Evolutionary conservation across 2,888 invertebrate genomes (phyloP).

Genomic region (Elaeidobius kamerunicus): DNA sequence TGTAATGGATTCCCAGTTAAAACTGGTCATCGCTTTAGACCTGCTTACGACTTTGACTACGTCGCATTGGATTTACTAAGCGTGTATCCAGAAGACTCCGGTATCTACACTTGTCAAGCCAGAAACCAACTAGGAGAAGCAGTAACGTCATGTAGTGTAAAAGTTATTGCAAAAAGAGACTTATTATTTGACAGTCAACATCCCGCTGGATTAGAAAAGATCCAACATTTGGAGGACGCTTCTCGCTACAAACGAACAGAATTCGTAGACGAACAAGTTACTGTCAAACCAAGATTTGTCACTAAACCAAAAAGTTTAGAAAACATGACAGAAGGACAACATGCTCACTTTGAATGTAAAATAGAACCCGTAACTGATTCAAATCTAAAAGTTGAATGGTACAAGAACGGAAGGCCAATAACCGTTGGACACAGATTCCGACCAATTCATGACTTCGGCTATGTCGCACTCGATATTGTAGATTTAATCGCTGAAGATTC

Average conservation of each 20-base stretch:
- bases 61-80: constrained; percentile 94
- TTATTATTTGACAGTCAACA: constrained; percentile 85
- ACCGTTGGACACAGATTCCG: constrained; percentile 93
- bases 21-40: constrained; percentile 91
- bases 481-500: constrained; percentile 95
- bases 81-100: constrained; percentile 96
- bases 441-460: constrained; percentile 97
- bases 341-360: constrained; percentile 97
- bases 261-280: constrained; percentile 78
- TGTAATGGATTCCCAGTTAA: constrained; percentile 91
- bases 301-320: constrained; percentile 84
- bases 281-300: constrained; percentile 78
- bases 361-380: constrained; percentile 96
- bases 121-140: constrained; percentile 93
- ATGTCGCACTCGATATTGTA: constrained; percentile 94
- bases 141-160: constrained; percentile 86
- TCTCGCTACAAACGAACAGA: constrained; percentile 82
- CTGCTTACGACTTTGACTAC: constrained; percentile 95
- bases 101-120: constrained; percentile 93
- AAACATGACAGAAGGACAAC: constrained; percentile 82
- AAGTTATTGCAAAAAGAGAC: constrained; percentile 86
- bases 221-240: constrained; percentile 85
- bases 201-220: constrained; percentile 87
- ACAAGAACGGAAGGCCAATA: constrained; percentile 89
- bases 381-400: constrained; percentile 96